Percentiles rank a stretch among this genome's conserved stretches.
These are phyloP conservation scores for Corvus moneduloides DNA, from an alignment of 2,113 vertebrate species.

Conservation along the genomic window DNA sequence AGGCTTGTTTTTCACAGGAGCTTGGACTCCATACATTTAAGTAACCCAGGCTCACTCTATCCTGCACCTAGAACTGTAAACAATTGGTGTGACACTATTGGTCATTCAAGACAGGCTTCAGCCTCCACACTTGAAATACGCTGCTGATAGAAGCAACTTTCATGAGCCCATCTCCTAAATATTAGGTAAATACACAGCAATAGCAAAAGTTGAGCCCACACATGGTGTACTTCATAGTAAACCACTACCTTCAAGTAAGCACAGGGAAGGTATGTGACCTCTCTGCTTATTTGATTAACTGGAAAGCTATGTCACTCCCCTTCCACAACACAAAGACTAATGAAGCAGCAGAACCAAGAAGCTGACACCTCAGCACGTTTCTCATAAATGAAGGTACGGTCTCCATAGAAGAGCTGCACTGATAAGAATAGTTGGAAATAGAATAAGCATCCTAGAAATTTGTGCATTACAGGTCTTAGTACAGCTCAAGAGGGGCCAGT, in stretches of 20 bases:
- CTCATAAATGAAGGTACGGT: neutral
- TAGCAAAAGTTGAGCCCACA: neutral
- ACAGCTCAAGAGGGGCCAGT: neutral
- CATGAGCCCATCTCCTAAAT: neutral
- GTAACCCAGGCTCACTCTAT: neutral
- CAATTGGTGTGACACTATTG: neutral
- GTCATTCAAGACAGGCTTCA: neutral
- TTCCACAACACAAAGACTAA: neutral
- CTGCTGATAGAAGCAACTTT: neutral
- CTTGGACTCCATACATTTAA: neutral
- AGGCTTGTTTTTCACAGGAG: neutral
- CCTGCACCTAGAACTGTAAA: neutral
- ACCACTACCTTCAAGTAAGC: neutral
- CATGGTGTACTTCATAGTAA: neutral
- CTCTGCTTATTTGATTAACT: neutral
- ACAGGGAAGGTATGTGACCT: neutral
- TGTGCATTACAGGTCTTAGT: neutral
- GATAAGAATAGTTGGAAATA: neutral
- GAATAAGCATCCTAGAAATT: neutral
- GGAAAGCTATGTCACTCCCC: neutral
- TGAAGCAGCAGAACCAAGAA: neutral
- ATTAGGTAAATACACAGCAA: neutral
- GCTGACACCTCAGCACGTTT: neutral
- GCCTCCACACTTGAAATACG: neutral
- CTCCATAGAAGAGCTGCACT: neutral